Conservation (phyloP, 2,888 invertebrate genomes). For the Brenthis daphne region DNA sequence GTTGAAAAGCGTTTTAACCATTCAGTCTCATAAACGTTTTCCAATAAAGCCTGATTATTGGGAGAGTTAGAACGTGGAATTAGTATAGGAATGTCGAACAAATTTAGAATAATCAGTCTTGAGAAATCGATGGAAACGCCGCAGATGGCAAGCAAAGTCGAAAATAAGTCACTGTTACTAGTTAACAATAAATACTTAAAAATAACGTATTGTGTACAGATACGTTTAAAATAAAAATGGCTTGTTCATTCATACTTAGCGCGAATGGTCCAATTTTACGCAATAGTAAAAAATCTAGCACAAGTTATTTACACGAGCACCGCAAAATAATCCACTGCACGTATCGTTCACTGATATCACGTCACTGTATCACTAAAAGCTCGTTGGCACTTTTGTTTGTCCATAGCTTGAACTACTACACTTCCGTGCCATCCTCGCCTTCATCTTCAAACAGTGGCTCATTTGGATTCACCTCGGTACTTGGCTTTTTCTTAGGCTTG, state of each 20-base stretch:
- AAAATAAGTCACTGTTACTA: conserved; percentile 48
- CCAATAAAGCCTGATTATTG: conserved; percentile 26
- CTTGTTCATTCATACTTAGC: conserved; percentile 49
- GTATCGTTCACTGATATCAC: conserved; percentile 54
- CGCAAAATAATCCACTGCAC: conserved; percentile 63
- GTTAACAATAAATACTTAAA: conserved; percentile 76
- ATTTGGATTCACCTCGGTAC: conserved; percentile 79
- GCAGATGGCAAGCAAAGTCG: conserved; percentile 52
- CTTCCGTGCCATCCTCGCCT: conserved; percentile 94
- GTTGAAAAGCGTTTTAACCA: conserved; percentile 62
- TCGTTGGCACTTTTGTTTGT: conserved; percentile 67
- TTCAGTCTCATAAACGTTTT: conserved; percentile 57
- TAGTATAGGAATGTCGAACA: conserved; percentile 66
- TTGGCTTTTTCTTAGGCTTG: conserved; percentile 90
- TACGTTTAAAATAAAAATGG: conserved; percentile 43
- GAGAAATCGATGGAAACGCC: conserved; percentile 65
- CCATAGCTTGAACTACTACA: conserved; percentile 76
- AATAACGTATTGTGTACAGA: conserved; percentile 55
- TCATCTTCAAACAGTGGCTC: conserved; percentile 93
- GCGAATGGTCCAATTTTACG: conserved; percentile 76
- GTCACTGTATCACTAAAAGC: conserved; percentile 65
- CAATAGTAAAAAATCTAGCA: conserved; percentile 81
- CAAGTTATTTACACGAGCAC: conserved; percentile 79
- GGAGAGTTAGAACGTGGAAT: conserved; percentile 35
- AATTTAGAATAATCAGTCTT: conserved; percentile 82